These are phyloP conservation scores for Leptopilina drosophilae DNA, from an alignment of 2,888 invertebrate genomes.

Conservation along the genomic window DNA sequence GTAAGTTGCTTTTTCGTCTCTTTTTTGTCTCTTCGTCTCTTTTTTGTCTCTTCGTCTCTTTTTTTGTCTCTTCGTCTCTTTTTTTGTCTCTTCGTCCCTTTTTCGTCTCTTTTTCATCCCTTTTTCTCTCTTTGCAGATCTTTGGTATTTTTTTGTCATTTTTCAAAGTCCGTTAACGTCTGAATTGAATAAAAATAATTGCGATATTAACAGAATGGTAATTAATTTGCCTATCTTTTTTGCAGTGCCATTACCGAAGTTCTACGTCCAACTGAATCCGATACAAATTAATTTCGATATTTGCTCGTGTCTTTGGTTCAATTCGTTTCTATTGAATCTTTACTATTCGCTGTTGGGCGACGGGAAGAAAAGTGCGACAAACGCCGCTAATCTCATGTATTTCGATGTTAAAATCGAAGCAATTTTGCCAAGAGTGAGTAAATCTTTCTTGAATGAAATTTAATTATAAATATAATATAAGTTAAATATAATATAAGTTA, in stretches of 20 bases:
- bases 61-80: conserved; percentile 51
- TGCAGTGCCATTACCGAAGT: conserved; percentile 94
- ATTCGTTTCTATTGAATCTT: conserved; percentile 93
- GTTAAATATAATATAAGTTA: too few species aligned
- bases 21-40: too few species aligned
- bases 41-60: too few species aligned
- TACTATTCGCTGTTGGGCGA: conserved; percentile 84
- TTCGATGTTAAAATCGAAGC: conserved; percentile 94
- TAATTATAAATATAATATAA: too few species aligned
- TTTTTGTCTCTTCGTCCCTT: not conserved
- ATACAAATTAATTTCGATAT: conserved; percentile 92
- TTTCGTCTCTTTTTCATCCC: not conserved
- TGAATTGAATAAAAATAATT: not conserved
- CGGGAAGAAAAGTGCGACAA: conserved; percentile 67
- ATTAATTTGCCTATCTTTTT: conserved; percentile 38
- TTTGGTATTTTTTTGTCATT: too few species aligned
- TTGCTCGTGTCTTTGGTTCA: conserved; percentile 94
- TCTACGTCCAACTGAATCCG: conserved; percentile 95
- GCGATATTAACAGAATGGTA: not conserved
- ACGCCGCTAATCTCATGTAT: conserved; percentile 79
- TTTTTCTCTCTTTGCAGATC: not conserved
- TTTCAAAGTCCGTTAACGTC: too few species aligned
- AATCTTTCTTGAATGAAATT: too few species aligned
- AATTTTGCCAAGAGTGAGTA: conserved; percentile 91
- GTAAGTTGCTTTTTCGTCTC: conserved; percentile 79